Base-by-base conservation (phyloP, 1,140 invertebrate species). In the Sesamia nonagrioides region DNA sequence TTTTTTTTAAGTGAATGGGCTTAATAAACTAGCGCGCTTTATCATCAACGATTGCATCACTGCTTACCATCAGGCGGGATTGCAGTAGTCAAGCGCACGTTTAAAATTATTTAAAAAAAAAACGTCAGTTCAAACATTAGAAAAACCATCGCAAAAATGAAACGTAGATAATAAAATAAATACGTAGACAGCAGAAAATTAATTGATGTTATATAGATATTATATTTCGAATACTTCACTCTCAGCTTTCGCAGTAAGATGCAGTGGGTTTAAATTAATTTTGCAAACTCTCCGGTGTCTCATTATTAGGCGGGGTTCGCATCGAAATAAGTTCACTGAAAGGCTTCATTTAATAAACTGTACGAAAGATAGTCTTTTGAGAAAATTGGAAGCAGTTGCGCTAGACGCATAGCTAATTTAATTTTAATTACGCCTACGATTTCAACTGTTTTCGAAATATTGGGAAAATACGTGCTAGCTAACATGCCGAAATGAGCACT, bases 281-380 rank as follows among this genome's bases (percentile, higher is more conserved):
- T 79, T 15, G 48, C 9, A 21, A 79, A 75, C 45, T 68, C 77
- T 69, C 37, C 1, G 58, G 58, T 63, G 73, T 52, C 63, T 69
- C 50, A 56, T 72, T 80, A 76, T 80, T 77, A 77, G 63, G 52
- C 48, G 73, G 35, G 48, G 71, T 66, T 79, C 15, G 27, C 27
- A 27, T 27, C 27, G 27, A 80, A 69, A 54, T 42, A 80, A 80
- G 76, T 82, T 82, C 48, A 78, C 42, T 63, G 69, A 73, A 81
- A 81, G 69, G 73, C 79, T 73, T 77, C 66, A 48, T 45, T 77
- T 80, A 71, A 81, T 81, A 77, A 81, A 73, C 74, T 74, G 58
- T 77, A n/a, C 74, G 54, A 68, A 54, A 54, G 73, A 77, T 74
- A 77, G 68, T 77, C 69, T 68, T 68, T 33, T 21, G 48, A 17